These are phyloP conservation scores for Trididemnum clinides DNA, from an alignment of 23 tunicate genomes.

Conservation along the genomic window DNA sequence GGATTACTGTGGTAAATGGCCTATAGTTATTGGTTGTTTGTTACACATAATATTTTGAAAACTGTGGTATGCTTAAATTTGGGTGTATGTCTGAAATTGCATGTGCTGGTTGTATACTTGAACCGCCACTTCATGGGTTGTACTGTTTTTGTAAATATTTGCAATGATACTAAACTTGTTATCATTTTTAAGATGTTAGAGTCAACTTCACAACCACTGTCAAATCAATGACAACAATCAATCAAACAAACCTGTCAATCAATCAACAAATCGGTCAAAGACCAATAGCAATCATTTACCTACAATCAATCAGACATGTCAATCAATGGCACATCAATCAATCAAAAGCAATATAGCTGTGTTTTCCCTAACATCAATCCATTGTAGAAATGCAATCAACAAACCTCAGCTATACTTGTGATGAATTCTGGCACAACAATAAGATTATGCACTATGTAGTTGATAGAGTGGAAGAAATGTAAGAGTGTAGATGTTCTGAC, in stretches of 20 bases:
- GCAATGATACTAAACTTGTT: not conserved
- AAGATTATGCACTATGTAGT: too few relatives aligned
- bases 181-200: not conserved
- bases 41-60: too few relatives aligned
- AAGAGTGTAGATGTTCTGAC: too few relatives aligned
- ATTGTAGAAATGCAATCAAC: too few relatives aligned
- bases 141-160: not conserved
- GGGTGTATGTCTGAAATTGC: not conserved
- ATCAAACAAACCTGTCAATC: not conserved
- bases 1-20: too few relatives aligned
- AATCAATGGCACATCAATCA: not conserved
- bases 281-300: not conserved
- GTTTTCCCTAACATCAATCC: too few relatives aligned
- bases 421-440: too few relatives aligned
- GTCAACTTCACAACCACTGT: not conserved
- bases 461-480: too few relatives aligned
- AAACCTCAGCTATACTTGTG: too few relatives aligned
- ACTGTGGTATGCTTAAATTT: too few relatives aligned
- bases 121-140: not conserved
- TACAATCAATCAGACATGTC: conserved; percentile 17
- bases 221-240: not conserved
- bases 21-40: too few relatives aligned
- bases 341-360: too few relatives aligned
- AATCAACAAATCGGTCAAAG: not conserved
- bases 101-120: not conserved